Evolutionary conservation across 92 coral and sea anemone species (phyloP).

Genomic region (Ricordea florida): DNA sequence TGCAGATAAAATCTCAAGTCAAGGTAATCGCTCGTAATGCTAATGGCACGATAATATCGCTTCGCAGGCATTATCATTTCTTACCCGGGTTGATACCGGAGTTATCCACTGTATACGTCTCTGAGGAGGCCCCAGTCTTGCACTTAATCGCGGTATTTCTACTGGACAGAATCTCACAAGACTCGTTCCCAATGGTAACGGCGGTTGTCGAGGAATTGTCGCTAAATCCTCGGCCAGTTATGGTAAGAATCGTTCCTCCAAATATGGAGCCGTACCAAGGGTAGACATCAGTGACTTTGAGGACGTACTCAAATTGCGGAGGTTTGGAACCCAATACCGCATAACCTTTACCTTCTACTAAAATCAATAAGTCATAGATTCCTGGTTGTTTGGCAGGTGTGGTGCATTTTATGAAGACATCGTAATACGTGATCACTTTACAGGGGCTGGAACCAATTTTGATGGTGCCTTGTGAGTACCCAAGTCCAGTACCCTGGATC

Average conservation of each 20-base stretch:
- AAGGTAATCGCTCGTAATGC: too few species aligned
- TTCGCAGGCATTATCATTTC: too few species aligned
- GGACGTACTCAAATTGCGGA: conserved; percentile 54
- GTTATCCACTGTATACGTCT: conserved; percentile 57
- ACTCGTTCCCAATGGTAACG: conserved; percentile 59
- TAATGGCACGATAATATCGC: too few species aligned
- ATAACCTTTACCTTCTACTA: conserved; percentile 50
- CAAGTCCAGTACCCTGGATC: conserved; percentile 49
- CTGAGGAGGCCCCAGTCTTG: conserved; percentile 41
- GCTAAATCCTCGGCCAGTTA: conserved; percentile 76
- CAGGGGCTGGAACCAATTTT: conserved; percentile 70
- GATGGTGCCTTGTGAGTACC: conserved; percentile 38
- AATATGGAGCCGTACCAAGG: conserved; percentile 71
- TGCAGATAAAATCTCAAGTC: too few species aligned
- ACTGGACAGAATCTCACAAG: conserved; percentile 65
- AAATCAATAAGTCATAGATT: conserved; percentile 57
- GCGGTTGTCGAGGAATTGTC: conserved; percentile 30
- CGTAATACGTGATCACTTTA: conserved; percentile 36
- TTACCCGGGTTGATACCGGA: conserved; percentile 85
- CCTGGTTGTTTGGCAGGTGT: conserved; percentile 77
- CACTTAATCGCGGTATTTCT: conserved; percentile 63
- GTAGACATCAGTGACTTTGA: conserved; percentile 50
- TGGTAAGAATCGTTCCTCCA: conserved; percentile 66
- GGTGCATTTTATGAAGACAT: conserved; percentile 50
- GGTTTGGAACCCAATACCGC: conserved; percentile 33